These are phyloP conservation scores for Marcusenius ussheri DNA, from an alignment of 2,113 vertebrate genomes.

Conservation along the genomic window DNA sequence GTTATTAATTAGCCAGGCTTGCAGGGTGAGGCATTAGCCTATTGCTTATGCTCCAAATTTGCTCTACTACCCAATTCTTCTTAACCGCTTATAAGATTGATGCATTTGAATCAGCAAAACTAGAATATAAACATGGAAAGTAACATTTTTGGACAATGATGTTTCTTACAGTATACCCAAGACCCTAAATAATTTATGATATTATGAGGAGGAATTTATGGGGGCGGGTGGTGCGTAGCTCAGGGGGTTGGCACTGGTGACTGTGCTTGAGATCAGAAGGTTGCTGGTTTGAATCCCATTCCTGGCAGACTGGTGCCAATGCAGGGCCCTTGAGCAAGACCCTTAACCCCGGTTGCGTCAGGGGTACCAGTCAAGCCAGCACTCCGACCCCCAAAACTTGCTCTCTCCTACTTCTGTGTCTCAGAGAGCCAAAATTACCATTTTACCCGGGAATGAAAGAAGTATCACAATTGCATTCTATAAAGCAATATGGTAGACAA, in stretches of 20 bases:
- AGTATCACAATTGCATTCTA: not conserved
- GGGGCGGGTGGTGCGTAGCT: not conserved
- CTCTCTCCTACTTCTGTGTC: not conserved
- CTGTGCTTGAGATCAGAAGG: not conserved
- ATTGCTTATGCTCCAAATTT: not conserved
- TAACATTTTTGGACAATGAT: not conserved
- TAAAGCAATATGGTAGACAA: not conserved
- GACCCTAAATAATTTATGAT: not conserved
- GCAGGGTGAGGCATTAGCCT: constrained; percentile 1
- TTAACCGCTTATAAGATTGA: constrained; percentile 15
- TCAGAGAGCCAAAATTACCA: not conserved
- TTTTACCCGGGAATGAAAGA: not conserved
- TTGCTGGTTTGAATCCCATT: not conserved
- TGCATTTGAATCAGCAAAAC: not conserved
- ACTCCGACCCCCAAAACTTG: not conserved
- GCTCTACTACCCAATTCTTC: not conserved
- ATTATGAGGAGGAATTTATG: not conserved
- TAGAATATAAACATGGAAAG: not conserved
- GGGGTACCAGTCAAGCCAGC: not conserved
- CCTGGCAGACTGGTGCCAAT: not conserved
- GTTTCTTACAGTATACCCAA: not conserved
- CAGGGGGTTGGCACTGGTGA: not conserved
- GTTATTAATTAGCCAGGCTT: constrained; percentile 42
- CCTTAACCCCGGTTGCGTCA: not conserved
- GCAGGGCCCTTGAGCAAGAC: not conserved